phyloP scores from a whole-genome alignment of 2,797 vertebrate species.

The Hylomyscus alleni region DNA sequence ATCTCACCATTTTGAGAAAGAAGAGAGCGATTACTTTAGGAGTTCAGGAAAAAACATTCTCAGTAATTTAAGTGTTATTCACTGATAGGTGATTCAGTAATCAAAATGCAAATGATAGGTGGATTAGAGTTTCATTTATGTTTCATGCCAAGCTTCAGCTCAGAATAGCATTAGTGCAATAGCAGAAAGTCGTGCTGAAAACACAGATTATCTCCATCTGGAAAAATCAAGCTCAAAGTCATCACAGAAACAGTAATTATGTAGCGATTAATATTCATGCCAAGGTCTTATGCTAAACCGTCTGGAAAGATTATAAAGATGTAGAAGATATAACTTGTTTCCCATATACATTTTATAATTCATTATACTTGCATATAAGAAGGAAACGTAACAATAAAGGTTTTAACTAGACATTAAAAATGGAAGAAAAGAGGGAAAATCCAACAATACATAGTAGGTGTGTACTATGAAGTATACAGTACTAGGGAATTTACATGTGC shows the following conservation, averaged over 20 bases:
- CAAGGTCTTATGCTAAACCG: constrained; percentile 56
- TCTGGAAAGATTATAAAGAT: constrained; percentile 36
- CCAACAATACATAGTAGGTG: neutral
- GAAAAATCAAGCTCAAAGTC: constrained; percentile 58
- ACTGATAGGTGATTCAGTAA: constrained; percentile 62
- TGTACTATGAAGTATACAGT: neutral
- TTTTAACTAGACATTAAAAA: constrained; percentile 21
- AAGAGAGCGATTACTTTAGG: constrained; percentile 45
- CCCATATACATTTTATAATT: constrained; percentile 2
- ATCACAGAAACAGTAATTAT: constrained; percentile 58
- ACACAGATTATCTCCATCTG: constrained; percentile 57
- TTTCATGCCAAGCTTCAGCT: constrained; percentile 41
- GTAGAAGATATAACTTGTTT: neutral
- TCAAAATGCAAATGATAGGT: constrained; percentile 75
- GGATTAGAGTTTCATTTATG: constrained; percentile 62
- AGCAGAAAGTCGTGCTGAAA: constrained; percentile 33
- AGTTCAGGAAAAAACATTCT: constrained; percentile 41
- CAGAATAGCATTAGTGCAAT: constrained; percentile 48
- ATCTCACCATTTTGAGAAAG: constrained; percentile 29
- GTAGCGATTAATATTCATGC: constrained; percentile 50
- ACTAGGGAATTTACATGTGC: neutral
- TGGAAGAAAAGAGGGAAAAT: neutral
- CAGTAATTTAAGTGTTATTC: constrained; percentile 47
- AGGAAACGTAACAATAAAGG: neutral
- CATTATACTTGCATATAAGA: neutral